Base-by-base conservation (phyloP, 2,113 vertebrate species). In the Protomyctophum bolini region DNA sequence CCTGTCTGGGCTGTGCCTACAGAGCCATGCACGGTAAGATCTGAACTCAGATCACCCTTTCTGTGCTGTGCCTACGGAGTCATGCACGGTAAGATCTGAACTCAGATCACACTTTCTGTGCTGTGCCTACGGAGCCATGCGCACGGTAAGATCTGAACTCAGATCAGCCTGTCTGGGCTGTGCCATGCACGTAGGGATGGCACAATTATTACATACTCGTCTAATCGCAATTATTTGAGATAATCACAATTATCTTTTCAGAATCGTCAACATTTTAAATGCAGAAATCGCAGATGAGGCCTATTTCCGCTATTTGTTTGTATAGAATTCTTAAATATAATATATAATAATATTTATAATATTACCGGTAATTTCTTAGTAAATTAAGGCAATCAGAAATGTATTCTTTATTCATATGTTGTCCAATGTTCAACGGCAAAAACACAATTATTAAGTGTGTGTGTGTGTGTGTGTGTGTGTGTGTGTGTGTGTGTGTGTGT, bases 21-120 rank as follows among this genome's bases (percentile, higher is more conserved):
- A 90, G 95, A 87, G 97, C 97, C 51, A 90, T 95, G 69, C 96
- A 98, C 0, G 96, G 97, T 99, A 93, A 91, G 92, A 66, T 55
- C 63, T 59, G 9, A 54, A 14, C 0, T 41, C 33, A 21, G 21
- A 21, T 99, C 98, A 0, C 92, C 98, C 63, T 97, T 96, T 15
- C 89, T 99, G 63, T 97, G 98, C 49, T 93, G 94, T 3, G 95
- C 96, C n/a, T 99, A 97, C 92, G 90, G 95, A 87, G 97, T 97
- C 51, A 90, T 95, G 69, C 96, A 98, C 0, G 96, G 97, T 99
- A 93, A 91, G 92, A 66, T 55, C 63, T 59, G 9, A 54, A 14
- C 0, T 41, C 33, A 21, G 21, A 21, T 99, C 98, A 0, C 92
- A 97, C 63, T 97, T 96, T 15, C 89, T 99, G 63, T 97, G 98